These are phyloP conservation scores for Bilobella aurantiaca DNA, from an alignment of 1,140 invertebrate genomes.

Conservation along the genomic window DNA sequence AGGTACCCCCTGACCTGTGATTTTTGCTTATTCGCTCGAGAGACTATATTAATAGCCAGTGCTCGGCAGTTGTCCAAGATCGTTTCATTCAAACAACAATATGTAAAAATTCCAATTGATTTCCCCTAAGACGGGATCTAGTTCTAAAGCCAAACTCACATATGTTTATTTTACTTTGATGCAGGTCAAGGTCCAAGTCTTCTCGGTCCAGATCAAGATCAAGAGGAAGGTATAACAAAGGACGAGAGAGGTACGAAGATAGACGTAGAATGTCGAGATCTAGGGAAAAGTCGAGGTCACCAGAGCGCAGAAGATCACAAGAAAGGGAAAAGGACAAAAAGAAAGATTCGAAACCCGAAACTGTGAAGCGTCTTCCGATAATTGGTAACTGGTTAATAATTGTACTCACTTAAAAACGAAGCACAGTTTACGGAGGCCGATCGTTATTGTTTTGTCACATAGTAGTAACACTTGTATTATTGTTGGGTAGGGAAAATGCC, in stretches of 20 bases:
- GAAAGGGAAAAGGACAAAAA: conserved; percentile 15
- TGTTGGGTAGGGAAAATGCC: neutral
- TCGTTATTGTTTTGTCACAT: neutral
- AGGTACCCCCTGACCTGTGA: conserved; percentile 8
- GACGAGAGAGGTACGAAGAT: conserved; percentile 7
- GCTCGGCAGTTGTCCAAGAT: neutral
- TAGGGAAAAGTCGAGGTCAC: conserved; percentile 13
- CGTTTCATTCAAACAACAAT: neutral
- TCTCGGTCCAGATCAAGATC: conserved; percentile 27
- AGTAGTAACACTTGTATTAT: no score
- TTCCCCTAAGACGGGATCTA: neutral
- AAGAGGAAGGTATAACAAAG: conserved; percentile 18
- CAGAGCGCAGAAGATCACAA: neutral
- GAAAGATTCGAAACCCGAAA: neutral
- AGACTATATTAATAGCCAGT: neutral
- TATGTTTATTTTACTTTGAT: neutral
- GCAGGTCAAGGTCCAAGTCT: conserved; percentile 14
- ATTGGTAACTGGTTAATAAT: conserved; percentile 33
- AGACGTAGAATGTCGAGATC: conserved; percentile 5
- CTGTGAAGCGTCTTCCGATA: conserved; percentile 21
- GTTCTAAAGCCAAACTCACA: neutral
- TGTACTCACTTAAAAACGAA: neutral
- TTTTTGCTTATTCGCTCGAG: conserved; percentile 2
- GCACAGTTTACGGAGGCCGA: neutral
- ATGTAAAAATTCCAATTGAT: neutral